A percentile compares a stretch with the other conserved stretches of the same genome.
These are phyloP conservation scores for Pyrochroa serraticornis DNA, from an alignment of 2,888 invertebrate species.

Conservation along the genomic window DNA sequence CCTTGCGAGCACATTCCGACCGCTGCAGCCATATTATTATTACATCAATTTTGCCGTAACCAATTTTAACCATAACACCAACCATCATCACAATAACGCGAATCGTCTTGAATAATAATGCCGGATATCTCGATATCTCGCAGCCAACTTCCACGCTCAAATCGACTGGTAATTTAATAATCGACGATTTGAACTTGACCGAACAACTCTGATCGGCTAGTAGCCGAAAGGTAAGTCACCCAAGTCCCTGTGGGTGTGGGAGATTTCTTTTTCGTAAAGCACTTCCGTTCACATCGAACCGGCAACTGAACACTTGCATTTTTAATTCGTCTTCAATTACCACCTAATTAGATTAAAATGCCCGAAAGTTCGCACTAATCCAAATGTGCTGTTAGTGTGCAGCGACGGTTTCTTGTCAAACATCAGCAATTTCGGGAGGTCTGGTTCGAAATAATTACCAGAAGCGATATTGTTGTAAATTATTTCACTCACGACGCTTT, in stretches of 20 bases:
- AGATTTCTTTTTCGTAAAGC: slow-evolving; percentile 12
- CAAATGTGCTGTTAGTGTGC: too few relatives aligned
- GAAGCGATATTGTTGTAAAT: too few relatives aligned
- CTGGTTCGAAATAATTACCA: too few relatives aligned
- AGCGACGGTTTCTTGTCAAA: too few relatives aligned
- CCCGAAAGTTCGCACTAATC: neutral
- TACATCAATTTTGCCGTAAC: neutral
- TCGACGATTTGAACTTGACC: too few relatives aligned
- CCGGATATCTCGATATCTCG: too few relatives aligned
- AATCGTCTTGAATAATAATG: too few relatives aligned
- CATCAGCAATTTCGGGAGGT: too few relatives aligned
- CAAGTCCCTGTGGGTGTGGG: neutral
- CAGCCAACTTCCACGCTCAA: too few relatives aligned
- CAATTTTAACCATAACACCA: neutral
- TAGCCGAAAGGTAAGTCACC: neutral
- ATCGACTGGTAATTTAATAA: too few relatives aligned
- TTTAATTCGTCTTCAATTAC: slow-evolving; percentile 16
- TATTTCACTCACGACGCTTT: too few relatives aligned
- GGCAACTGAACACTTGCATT: slow-evolving; percentile 13
- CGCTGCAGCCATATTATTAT: slow-evolving; percentile 18
- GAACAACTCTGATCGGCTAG: too few relatives aligned
- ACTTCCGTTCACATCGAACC: slow-evolving; percentile 20
- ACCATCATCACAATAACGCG: neutral
- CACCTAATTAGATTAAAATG: slow-evolving; percentile 8
- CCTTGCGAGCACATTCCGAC: slow-evolving; percentile 45